Evolutionary conservation across 2,888 invertebrate genomes (phyloP).

Genomic region (Lumbricus terrestris): DNA sequence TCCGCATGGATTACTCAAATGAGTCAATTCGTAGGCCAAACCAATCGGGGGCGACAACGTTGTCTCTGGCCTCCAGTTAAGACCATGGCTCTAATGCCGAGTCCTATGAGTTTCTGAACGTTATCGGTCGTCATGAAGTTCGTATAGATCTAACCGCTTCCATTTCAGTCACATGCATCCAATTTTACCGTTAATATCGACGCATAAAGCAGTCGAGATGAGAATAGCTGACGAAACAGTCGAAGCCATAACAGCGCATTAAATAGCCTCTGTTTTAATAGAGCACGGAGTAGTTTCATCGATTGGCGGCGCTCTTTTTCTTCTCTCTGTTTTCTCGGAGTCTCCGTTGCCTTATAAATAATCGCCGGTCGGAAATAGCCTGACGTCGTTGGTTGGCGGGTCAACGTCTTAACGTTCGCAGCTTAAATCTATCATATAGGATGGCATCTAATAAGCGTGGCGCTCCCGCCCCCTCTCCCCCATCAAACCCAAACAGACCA

Average conservation of each 20-base stretch:
- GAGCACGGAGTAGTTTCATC: background rate
- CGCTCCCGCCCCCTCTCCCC: background rate
- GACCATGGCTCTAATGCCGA: background rate
- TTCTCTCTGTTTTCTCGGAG: background rate
- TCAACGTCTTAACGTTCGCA: background rate
- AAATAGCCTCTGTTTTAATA: conserved; percentile 3
- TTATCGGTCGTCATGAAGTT: background rate
- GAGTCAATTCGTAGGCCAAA: background rate
- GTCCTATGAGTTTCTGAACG: background rate
- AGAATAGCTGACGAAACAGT: background rate
- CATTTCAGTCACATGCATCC: background rate
- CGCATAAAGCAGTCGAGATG: background rate
- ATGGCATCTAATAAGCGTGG: background rate
- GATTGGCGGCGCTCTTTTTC: background rate
- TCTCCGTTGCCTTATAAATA: background rate
- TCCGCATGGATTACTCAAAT: background rate
- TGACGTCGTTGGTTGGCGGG: background rate
- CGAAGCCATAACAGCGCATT: background rate
- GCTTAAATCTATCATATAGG: background rate
- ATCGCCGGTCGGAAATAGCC: background rate
- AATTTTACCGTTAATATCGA: background rate
- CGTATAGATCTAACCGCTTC: too few relatives aligned
- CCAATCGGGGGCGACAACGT: background rate
- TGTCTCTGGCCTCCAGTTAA: background rate
- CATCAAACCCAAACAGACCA: background rate